Evolutionary conservation across 2,888 invertebrate species (phyloP).

Genomic region (Cinara cedri): DNA sequence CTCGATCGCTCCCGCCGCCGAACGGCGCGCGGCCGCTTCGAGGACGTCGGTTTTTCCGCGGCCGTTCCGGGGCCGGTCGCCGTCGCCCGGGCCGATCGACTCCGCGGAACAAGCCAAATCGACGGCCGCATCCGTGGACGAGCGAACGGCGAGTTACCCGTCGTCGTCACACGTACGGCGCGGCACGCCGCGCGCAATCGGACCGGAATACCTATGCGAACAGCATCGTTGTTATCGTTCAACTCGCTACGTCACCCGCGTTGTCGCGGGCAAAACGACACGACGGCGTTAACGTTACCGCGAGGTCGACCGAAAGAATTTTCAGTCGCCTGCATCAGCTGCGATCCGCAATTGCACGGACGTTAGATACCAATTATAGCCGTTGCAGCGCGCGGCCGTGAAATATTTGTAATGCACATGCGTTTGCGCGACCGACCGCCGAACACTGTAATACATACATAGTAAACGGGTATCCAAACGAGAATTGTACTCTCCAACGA

Average conservation of each 20-base stretch:
- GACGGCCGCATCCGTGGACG: too few relatives aligned
- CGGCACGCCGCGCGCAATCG: constrained; percentile 15
- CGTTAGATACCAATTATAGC: not conserved
- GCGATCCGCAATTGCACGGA: too few relatives aligned
- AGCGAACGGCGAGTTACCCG: too few relatives aligned
- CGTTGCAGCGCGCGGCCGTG: not conserved
- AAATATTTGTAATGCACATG: not conserved
- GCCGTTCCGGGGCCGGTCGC: too few relatives aligned
- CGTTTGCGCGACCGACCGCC: not conserved
- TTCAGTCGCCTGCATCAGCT: constrained; percentile 3
- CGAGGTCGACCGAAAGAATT: constrained; percentile 47
- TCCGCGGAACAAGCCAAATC: too few relatives aligned
- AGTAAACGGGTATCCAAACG: not conserved
- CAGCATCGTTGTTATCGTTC: constrained; percentile 23
- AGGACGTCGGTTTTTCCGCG: too few relatives aligned
- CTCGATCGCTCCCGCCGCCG: too few relatives aligned
- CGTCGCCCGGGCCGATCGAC: too few relatives aligned
- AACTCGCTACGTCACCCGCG: not conserved
- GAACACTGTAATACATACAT: not conserved
- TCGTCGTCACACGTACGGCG: too few relatives aligned
- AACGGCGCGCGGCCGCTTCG: too few relatives aligned
- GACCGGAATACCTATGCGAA: constrained; percentile 4
- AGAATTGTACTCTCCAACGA: not conserved
- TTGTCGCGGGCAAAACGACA: constrained; percentile 26
- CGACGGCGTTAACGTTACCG: not conserved